These are phyloP conservation scores for Macheiramphus alcinus DNA, from an alignment of 2,113 vertebrate genomes.

Conservation along the genomic window DNA sequence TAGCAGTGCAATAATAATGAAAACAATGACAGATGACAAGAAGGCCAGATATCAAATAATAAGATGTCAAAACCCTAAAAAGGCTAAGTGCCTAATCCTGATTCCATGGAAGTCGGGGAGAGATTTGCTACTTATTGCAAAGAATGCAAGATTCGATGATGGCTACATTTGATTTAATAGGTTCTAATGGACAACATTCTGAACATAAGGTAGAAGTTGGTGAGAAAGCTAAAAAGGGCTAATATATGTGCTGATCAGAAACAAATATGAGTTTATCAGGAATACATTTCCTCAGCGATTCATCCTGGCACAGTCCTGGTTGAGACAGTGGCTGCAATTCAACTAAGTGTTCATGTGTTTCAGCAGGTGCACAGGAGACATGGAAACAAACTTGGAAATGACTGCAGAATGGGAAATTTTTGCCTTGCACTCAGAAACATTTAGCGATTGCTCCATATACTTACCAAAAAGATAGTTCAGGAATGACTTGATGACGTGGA, in stretches of 20 bases:
- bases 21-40: conserved; percentile 21
- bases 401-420: neutral
- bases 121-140: neutral
- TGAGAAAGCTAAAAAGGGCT: neutral
- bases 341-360: neutral
- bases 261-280: neutral
- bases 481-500: neutral
- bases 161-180: neutral
- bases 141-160: neutral
- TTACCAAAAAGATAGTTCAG: neutral
- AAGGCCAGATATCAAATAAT: conserved; percentile 13
- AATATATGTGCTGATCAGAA: neutral
- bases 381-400: neutral
- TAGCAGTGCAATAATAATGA: neutral
- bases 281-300: neutral
- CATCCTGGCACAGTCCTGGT: neutral
- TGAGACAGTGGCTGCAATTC: neutral
- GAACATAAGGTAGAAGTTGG: neutral
- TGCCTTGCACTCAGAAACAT: neutral
- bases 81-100: neutral
- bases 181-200: neutral
- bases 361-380: neutral
- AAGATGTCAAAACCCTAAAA: conserved; percentile 9
- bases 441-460: rapidly evolving
- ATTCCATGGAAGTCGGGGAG: neutral